Evolutionary conservation across 2,113 vertebrate genomes (phyloP).

Genomic region (Piprites chloris): DNA sequence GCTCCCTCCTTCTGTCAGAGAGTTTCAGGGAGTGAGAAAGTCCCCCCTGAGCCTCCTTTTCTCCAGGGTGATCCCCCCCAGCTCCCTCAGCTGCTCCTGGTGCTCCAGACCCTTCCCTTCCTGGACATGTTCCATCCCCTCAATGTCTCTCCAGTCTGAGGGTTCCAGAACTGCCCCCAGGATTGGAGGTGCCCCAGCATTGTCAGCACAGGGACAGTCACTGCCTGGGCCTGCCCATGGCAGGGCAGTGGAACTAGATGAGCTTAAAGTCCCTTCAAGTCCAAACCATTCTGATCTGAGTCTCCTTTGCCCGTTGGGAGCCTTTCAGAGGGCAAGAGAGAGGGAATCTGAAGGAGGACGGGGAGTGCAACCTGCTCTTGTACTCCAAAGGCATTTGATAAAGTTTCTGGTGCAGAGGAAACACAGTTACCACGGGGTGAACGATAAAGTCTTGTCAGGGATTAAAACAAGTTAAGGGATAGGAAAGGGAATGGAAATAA

Average conservation of each 20-base stretch:
- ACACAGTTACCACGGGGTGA: neutral
- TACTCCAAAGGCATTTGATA: neutral
- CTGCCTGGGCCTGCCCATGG: neutral
- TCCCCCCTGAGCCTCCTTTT: neutral
- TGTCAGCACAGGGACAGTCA: neutral
- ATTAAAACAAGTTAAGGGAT: slow-evolving; percentile 41
- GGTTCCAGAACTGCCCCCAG: neutral
- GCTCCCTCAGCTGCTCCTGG: neutral
- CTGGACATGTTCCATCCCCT: neutral
- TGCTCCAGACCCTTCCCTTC: neutral
- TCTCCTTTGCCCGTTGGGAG: neutral
- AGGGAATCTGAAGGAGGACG: neutral
- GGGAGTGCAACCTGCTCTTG: neutral
- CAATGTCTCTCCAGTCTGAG: neutral
- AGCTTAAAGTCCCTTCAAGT: neutral
- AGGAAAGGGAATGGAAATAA: slow-evolving; percentile 38
- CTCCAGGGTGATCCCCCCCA: neutral
- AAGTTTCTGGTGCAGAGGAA: neutral
- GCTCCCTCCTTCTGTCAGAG: neutral
- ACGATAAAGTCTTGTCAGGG: neutral
- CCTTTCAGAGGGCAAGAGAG: neutral
- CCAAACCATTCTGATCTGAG: neutral
- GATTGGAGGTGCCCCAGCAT: neutral
- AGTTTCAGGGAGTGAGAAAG: neutral
- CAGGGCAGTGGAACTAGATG: neutral